Conservation (phyloP, 2,113 vertebrate species). For the Manacus vitellinus region DNA sequence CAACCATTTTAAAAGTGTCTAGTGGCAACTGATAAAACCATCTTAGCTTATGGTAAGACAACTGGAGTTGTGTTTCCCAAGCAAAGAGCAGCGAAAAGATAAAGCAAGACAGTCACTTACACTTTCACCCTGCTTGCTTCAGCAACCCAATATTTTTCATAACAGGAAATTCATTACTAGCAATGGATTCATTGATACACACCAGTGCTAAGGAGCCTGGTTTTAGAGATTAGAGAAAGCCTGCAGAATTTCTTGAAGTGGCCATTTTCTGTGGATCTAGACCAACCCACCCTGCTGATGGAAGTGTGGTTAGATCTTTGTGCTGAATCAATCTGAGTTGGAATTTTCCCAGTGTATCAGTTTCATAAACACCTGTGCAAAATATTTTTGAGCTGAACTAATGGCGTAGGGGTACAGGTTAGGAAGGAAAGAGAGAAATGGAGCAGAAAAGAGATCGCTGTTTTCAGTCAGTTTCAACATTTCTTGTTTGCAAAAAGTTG, state of each 20-base stretch:
- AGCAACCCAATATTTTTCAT: not conserved
- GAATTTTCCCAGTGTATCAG: conserved; percentile 59
- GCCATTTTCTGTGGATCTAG: not conserved
- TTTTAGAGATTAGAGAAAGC: not conserved
- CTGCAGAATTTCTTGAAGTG: conserved; percentile 1
- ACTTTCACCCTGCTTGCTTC: not conserved
- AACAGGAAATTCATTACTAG: not conserved
- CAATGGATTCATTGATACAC: conserved; percentile 14
- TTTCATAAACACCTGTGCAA: conserved; percentile 56
- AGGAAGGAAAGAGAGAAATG: not conserved
- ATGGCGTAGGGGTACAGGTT: not conserved
- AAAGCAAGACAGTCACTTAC: not conserved
- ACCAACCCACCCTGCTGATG: not conserved
- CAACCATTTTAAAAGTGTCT: not conserved
- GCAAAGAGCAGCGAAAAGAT: not conserved
- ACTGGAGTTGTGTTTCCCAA: not conserved
- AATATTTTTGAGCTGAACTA: conserved; percentile 52
- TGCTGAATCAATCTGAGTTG: conserved; percentile 16
- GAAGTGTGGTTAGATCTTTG: conserved; percentile 21
- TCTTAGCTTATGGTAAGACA: not conserved
- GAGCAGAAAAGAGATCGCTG: not conserved
- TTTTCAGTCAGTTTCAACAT: conserved; percentile 7
- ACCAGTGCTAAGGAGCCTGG: not conserved
- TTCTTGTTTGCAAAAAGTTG: not conserved
- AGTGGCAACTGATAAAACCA: not conserved